Evolutionary conservation across 2,888 invertebrate species (phyloP).

Genomic region (Phyllotreta cruciferae): DNA sequence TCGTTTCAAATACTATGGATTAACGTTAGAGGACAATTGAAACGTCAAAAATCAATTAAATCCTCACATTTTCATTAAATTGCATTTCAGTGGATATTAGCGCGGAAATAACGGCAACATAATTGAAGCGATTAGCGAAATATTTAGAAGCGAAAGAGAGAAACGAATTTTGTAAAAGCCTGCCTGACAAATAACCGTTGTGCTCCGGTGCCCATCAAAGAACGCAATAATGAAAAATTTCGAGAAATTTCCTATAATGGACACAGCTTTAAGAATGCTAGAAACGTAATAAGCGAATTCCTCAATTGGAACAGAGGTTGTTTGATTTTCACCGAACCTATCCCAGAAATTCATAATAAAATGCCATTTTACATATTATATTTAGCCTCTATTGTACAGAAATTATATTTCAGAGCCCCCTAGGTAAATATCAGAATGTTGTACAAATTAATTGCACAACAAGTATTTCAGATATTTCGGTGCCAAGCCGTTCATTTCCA

Average conservation of each 20-base stretch:
- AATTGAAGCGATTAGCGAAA: background rate
- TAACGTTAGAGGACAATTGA: background rate
- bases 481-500: slow-evolving; percentile 9
- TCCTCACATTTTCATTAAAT: background rate
- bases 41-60: background rate
- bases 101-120: slow-evolving; percentile 1
- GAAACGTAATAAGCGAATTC: slow-evolving; percentile 1
- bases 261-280: background rate
- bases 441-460: slow-evolving; percentile 12
- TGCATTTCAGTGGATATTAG: too few relatives aligned
- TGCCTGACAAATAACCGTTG: slow-evolving; percentile 1
- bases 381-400: too few relatives aligned
- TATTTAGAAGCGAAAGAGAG: slow-evolving; percentile 3
- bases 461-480: slow-evolving; percentile 15
- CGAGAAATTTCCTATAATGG: background rate
- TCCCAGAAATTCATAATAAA: too few relatives aligned
- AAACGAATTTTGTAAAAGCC: slow-evolving; percentile 1
- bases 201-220: background rate
- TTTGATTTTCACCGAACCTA: too few relatives aligned
- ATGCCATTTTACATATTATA: too few relatives aligned
- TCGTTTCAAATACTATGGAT: too few relatives aligned
- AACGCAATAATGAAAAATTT: slow-evolving; percentile 6
- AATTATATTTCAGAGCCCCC: too few relatives aligned
- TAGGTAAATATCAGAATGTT: background rate
- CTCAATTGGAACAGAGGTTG: background rate